Base-by-base conservation (phyloP, 2,113 vertebrate genomes). In the Grallaria varia region DNA sequence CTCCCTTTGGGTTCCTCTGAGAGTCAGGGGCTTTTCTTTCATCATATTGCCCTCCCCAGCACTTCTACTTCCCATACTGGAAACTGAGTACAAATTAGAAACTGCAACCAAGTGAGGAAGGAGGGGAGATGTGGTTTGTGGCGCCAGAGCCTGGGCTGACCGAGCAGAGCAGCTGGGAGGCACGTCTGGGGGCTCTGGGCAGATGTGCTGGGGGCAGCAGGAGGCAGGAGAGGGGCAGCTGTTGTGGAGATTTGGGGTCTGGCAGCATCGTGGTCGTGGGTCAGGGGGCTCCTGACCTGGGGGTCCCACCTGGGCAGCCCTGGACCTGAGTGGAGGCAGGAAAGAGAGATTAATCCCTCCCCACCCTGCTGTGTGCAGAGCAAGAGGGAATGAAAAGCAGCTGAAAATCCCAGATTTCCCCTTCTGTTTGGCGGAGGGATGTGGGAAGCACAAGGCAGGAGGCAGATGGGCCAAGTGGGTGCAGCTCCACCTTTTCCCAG, bases 321-420 rank as follows among this genome's bases (percentile, higher is more conserved):
- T 67, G 8, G 77, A 78, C 35, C 82, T 79, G 91, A 55, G 52
- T 84, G 80, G 77, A 91, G 69, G 25, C 33, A 64, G 89, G 82
- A 95, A 91, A 76, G 10, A 15, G 78, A 95, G 84, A 44, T 10
- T 79, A 69, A 94, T 91, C 82, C 95, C 81, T 94, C 74, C 91
- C 82, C 56, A 0, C 78, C 77, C 56, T 10, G 77, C 87, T 91
- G 89, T 9, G 91, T 69, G 53, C 3, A 2, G 78, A 94, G 83
- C 35, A 4, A 77, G 68, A 69, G 50, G 58, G 84, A 94, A 72
- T 91, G 60, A 86, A 93, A 92, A 95, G 88, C 87, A 71, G 55
- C 84, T 76, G 91, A 93, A 95, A 96, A 94, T 87, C 81, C 69
- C 33, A 35, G 89, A 94, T 95, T 96, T 96, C 91, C 89, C 84